Conservation (phyloP, 30 jellyfish, hydroid and myxozoan species). For the Turritopsis rubra region DNA sequence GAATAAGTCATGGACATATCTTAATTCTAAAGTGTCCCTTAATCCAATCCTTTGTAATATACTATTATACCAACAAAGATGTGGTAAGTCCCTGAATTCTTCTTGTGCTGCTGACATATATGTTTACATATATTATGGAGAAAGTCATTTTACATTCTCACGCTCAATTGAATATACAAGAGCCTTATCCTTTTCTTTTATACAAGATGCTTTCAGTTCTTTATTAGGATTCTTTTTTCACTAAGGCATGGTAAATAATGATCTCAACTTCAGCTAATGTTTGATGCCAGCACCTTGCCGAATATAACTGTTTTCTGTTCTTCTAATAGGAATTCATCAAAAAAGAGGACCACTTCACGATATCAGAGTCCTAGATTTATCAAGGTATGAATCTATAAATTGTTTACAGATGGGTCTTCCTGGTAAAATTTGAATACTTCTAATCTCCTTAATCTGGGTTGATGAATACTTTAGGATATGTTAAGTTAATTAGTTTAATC, state of each 20-base stretch:
- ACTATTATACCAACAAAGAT: neutral
- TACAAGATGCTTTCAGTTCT: too few species aligned
- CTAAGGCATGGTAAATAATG: too few species aligned
- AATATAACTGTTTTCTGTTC: neutral
- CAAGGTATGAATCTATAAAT: conserved; percentile 21
- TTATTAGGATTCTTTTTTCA: too few species aligned
- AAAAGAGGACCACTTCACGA: conserved; percentile 40
- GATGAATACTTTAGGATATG: too few species aligned
- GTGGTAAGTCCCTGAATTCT: neutral
- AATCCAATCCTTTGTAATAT: neutral
- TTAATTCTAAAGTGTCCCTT: neutral
- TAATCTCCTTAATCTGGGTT: neutral
- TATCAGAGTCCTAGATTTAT: conserved; percentile 43
- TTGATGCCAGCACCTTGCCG: neutral
- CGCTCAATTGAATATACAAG: too few species aligned
- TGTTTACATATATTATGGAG: too few species aligned
- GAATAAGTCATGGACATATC: neutral
- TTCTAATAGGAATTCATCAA: neutral
- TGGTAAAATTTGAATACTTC: neutral
- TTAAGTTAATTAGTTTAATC: too few species aligned
- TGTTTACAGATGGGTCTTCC: neutral
- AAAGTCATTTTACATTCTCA: too few species aligned
- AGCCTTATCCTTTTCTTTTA: too few species aligned
- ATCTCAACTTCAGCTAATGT: too few species aligned
- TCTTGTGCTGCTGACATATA: neutral